Evolutionary conservation across 2,113 vertebrate species (phyloP).

Genomic region (Telmatochromis bifrenatus): DNA sequence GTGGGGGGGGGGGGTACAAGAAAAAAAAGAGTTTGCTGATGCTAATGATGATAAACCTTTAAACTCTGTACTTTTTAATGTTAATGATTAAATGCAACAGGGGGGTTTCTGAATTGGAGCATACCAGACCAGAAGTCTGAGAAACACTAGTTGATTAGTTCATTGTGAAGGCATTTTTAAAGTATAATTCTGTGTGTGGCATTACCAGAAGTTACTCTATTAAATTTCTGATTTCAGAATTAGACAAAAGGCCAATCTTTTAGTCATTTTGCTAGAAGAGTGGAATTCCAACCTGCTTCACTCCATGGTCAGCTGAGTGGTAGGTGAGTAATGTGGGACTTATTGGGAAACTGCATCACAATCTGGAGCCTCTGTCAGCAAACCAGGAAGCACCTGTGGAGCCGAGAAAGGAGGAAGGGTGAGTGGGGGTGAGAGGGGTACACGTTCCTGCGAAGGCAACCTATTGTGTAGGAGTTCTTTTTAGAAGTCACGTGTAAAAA

Average conservation of each 20-base stretch:
- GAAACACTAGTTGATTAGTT: neutral
- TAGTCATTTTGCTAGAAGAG: neutral
- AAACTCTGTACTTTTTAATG: neutral
- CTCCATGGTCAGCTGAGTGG: constrained; percentile 10
- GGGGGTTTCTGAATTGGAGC: neutral
- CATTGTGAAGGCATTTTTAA: neutral
- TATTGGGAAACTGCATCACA: constrained; percentile 39
- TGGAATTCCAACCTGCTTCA: neutral
- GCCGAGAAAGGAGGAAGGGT: neutral
- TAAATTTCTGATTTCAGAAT: neutral
- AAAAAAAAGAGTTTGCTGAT: neutral
- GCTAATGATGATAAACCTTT: neutral
- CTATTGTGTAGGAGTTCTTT: constrained; percentile 61
- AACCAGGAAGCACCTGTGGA: constrained; percentile 68
- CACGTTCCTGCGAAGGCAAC: neutral
- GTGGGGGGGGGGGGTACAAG: neutral
- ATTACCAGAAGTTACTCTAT: neutral
- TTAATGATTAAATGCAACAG: neutral
- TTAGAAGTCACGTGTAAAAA: constrained; percentile 49
- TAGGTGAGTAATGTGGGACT: constrained; percentile 27
- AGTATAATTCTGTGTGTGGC: neutral
- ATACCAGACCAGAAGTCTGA: neutral
- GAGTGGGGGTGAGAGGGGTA: neutral
- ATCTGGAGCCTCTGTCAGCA: constrained; percentile 31
- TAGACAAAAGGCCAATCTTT: neutral